Percentiles rank a stretch among this genome's conserved stretches.
Evolutionary conservation across 2,797 vertebrate species (phyloP).

Genomic region (Discoglossus pictus): DNA sequence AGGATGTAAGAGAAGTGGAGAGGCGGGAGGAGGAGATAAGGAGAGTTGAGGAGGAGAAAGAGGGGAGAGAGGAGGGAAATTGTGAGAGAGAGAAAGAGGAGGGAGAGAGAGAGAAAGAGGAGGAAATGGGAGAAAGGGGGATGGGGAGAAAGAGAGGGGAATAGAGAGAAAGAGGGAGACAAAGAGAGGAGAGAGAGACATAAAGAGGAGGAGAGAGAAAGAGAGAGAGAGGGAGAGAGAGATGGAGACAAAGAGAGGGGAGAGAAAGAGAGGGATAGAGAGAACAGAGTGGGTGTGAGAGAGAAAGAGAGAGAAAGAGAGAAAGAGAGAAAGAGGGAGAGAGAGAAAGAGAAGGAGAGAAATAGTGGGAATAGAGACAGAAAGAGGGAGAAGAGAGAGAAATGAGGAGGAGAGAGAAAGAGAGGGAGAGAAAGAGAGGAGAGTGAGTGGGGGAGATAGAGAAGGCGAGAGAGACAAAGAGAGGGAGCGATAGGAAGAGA

Average conservation of each 20-base stretch:
- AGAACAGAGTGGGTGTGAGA: neutral
- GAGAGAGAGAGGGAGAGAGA: too few species aligned
- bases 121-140: neutral
- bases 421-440: neutral
- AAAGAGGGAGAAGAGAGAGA: neutral
- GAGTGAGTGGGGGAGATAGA: neutral
- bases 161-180: neutral
- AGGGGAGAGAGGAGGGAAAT: too few species aligned
- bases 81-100: too few species aligned
- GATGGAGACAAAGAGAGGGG: too few species aligned
- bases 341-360: neutral
- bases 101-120: too few species aligned
- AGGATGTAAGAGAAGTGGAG: too few species aligned
- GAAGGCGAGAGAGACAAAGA: neutral
- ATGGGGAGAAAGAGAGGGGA: neutral
- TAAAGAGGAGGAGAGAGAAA: neutral
- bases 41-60: too few species aligned
- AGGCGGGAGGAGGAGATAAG: too few species aligned
- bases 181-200: neutral
- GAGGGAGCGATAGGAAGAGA: too few species aligned
- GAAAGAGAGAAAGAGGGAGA: neutral
- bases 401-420: neutral
- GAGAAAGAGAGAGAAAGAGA: neutral
- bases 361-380: neutral
- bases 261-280: too few species aligned